A percentile compares a stretch with the other conserved stretches of the same genome.
Conservation (phyloP, 2,888 invertebrate species). For the Drosophila borborema region DNA sequence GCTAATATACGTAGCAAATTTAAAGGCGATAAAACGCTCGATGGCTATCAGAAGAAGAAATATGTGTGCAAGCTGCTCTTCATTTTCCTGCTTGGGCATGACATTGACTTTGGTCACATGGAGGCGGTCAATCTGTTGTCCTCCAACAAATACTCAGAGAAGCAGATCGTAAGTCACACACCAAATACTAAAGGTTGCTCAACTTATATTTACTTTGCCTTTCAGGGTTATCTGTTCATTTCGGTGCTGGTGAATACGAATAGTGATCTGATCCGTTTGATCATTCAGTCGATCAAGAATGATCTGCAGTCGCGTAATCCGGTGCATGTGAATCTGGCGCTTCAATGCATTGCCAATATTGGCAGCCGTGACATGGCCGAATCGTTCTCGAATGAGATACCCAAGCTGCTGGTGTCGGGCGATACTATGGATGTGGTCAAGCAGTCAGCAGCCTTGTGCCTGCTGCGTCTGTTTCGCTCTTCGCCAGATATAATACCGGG, state of each 20-base stretch:
- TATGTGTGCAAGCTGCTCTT: slow-evolving; percentile 99
- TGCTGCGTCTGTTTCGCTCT: slow-evolving; percentile 96
- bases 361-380: slow-evolving; percentile 99
- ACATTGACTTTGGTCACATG: slow-evolving; percentile 99
- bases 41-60: slow-evolving; percentile 99
- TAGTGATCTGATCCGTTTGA: slow-evolving; percentile 99
- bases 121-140: slow-evolving; percentile 99
- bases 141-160: slow-evolving; percentile 99
- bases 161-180: slow-evolving; percentile 94
- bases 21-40: slow-evolving; percentile 99
- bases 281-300: slow-evolving; percentile 99
- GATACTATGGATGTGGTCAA: slow-evolving; percentile 99
- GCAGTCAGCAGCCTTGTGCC: slow-evolving; percentile 98
- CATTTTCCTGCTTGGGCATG: slow-evolving; percentile 99
- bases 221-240: slow-evolving; percentile 99
- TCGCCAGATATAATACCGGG: slow-evolving; percentile 98
- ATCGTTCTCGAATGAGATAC: slow-evolving; percentile 98
- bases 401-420: slow-evolving; percentile 98
- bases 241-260: slow-evolving; percentile 99
- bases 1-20: slow-evolving; percentile 99
- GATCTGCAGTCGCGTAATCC: slow-evolving; percentile 98
- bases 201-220: slow-evolving; percentile 43
- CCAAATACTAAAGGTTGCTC: background rate
- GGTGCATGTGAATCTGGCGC: slow-evolving; percentile 98
- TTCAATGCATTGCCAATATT: slow-evolving; percentile 99